These are phyloP conservation scores for Pogonomyrmex barbatus DNA, from an alignment of 1,140 invertebrate genomes.

Conservation along the genomic window DNA sequence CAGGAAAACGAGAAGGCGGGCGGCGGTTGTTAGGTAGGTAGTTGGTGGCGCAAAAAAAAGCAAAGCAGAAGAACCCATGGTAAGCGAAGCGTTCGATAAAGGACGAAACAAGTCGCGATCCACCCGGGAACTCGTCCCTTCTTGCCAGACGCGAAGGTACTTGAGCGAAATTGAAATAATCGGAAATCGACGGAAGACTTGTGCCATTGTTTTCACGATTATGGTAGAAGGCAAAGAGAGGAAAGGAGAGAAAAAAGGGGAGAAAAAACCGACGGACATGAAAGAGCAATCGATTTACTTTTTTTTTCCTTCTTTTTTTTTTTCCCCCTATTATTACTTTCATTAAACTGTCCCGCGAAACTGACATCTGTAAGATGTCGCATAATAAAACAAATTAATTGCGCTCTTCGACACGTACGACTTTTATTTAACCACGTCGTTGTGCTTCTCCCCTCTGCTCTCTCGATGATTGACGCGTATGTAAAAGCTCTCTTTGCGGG, in stretches of 20 bases:
- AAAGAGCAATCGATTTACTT: constrained; percentile 4
- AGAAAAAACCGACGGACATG: neutral
- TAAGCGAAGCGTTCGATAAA: constrained; percentile 62
- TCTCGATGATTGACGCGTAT: constrained; percentile 36
- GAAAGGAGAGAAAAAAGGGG: neutral
- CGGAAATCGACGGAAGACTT: constrained; percentile 66
- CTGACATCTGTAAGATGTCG: constrained; percentile 37
- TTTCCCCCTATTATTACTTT: neutral
- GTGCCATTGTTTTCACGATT: constrained; percentile 52
- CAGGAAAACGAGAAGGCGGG: constrained; percentile 16
- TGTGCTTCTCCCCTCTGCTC: neutral
- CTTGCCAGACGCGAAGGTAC: constrained; percentile 68
- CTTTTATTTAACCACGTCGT: constrained; percentile 54
- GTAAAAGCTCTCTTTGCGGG: constrained; percentile 56
- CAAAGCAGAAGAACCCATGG: constrained; percentile 30
- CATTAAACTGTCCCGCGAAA: constrained; percentile 56
- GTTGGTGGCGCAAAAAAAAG: constrained; percentile 20
- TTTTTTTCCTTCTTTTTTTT: neutral
- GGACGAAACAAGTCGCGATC: constrained; percentile 55
- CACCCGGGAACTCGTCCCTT: constrained; percentile 25
- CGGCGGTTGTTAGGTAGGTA: constrained; percentile 33
- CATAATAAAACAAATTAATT: constrained; percentile 52
- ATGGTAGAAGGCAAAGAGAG: neutral
- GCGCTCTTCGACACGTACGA: constrained; percentile 37
- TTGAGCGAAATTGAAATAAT: constrained; percentile 71